phyloP scores from a whole-genome alignment of 2,888 invertebrate species.

The Morinoia aosen region DNA sequence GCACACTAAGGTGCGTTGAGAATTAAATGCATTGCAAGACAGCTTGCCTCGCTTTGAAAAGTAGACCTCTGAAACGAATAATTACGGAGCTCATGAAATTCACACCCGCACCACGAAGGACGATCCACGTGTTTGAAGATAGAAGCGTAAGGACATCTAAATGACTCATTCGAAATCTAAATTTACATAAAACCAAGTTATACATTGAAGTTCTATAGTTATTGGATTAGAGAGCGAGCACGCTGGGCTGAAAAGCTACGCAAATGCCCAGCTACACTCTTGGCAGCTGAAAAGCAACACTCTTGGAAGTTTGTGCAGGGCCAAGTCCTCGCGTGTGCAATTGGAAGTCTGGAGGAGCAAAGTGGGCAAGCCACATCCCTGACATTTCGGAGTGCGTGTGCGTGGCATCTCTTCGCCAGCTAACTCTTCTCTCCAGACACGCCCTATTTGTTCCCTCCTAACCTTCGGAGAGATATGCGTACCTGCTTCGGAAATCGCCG shows the following conservation, averaged over 20 bases:
- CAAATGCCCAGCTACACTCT: too few relatives aligned
- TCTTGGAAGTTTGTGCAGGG: background rate
- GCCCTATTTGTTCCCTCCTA: slow-evolving; percentile 46
- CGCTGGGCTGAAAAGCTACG: background rate
- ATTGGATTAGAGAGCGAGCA: background rate
- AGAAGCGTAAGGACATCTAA: background rate
- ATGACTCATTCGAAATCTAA: background rate
- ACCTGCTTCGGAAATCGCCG: slow-evolving; percentile 18
- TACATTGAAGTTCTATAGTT: background rate
- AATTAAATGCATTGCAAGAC: too few relatives aligned
- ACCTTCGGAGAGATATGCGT: slow-evolving; percentile 39
- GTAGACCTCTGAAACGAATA: background rate
- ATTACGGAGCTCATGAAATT: background rate
- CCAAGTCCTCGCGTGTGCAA: background rate
- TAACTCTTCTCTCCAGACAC: slow-evolving; percentile 35
- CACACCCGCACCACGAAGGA: background rate
- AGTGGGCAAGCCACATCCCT: slow-evolving; percentile 34
- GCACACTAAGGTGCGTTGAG: too few relatives aligned
- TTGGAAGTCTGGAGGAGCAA: background rate
- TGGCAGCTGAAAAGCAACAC: background rate
- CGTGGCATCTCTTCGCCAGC: slow-evolving; percentile 31
- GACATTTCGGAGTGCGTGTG: slow-evolving; percentile 34
- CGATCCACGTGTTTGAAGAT: background rate
- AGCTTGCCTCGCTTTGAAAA: background rate
- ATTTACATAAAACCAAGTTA: background rate